phyloP scores from a whole-genome alignment of 2,888 invertebrate species.

The Copidosoma aretas region DNA sequence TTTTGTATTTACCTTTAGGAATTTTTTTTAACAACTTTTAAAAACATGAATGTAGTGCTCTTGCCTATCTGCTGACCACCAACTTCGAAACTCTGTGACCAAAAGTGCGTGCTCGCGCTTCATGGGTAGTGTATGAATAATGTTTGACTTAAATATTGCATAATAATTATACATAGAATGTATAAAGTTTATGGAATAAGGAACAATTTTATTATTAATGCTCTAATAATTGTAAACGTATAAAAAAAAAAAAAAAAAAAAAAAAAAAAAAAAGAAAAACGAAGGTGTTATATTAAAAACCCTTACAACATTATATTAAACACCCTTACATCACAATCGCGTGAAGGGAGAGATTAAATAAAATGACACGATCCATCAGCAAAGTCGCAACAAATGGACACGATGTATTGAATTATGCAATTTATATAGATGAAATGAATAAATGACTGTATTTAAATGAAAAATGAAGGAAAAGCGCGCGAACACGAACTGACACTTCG shows the following conservation, averaged over 20 bases:
- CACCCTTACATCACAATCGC: slow-evolving; percentile 41
- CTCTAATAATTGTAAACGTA: slow-evolving; percentile 55
- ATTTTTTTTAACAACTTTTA: slow-evolving; percentile 3
- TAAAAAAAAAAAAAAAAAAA: slow-evolving; percentile 40
- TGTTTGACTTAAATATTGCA: slow-evolving; percentile 61
- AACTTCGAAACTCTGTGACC: slow-evolving; percentile 33
- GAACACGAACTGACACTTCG: slow-evolving; percentile 34
- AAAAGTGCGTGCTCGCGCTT: slow-evolving; percentile 53
- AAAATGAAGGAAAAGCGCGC: slow-evolving; percentile 20
- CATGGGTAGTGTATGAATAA: slow-evolving; percentile 56
- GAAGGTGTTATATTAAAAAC: slow-evolving; percentile 53
- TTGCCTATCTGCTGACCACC: slow-evolving; percentile 24
- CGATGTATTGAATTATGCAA: slow-evolving; percentile 28
- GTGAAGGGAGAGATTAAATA: slow-evolving; percentile 27
- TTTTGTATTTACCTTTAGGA: slow-evolving; percentile 11
- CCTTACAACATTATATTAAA: slow-evolving; percentile 50
- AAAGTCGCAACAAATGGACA: slow-evolving; percentile 33
- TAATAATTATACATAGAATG: slow-evolving; percentile 63
- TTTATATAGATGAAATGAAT: slow-evolving; percentile 26
- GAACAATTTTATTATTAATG: slow-evolving; percentile 56
- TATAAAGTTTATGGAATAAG: slow-evolving; percentile 61
- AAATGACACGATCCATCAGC: slow-evolving; percentile 22
- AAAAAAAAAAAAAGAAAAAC: slow-evolving; percentile 41
- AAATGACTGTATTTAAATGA: slow-evolving; percentile 30
- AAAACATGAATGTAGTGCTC: slow-evolving; percentile 18